Evolutionary conservation across 2,113 vertebrate species (phyloP).

Genomic region (Phainopepla nitens): DNA sequence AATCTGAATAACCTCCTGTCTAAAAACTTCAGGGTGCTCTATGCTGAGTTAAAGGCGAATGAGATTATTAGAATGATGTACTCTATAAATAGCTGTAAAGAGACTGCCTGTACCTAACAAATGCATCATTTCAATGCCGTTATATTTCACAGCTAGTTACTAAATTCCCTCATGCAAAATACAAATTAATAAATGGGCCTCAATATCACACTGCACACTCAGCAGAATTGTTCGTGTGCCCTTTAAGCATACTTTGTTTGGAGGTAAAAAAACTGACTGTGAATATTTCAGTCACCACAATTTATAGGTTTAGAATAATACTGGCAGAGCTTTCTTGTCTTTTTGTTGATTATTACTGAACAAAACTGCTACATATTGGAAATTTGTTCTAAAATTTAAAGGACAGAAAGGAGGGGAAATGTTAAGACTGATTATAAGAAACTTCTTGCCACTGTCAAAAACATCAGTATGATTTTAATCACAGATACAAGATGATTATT

Average conservation of each 20-base stretch:
- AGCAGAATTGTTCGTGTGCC: background rate
- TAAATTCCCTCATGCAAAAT: constrained; percentile 34
- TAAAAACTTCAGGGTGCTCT: background rate
- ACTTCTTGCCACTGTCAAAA: background rate
- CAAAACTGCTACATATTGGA: background rate
- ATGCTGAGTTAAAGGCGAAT: background rate
- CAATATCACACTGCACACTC: background rate
- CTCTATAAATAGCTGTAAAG: background rate
- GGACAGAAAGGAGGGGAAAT: background rate
- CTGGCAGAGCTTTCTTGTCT: background rate
- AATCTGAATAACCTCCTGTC: background rate
- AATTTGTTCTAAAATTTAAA: background rate
- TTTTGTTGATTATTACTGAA: background rate
- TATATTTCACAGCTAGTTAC: constrained; percentile 12
- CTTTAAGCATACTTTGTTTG: background rate
- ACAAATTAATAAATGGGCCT: constrained; percentile 31
- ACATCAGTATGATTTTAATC: background rate
- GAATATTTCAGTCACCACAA: background rate
- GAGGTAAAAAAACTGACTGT: background rate
- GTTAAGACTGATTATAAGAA: background rate
- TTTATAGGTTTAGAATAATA: background rate
- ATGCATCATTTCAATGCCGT: background rate
- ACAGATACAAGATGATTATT: background rate
- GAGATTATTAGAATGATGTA: background rate
- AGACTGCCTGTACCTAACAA: background rate